Evolutionary conservation across 2,113 vertebrate species (phyloP).

Genomic region (Tyto alba): DNA sequence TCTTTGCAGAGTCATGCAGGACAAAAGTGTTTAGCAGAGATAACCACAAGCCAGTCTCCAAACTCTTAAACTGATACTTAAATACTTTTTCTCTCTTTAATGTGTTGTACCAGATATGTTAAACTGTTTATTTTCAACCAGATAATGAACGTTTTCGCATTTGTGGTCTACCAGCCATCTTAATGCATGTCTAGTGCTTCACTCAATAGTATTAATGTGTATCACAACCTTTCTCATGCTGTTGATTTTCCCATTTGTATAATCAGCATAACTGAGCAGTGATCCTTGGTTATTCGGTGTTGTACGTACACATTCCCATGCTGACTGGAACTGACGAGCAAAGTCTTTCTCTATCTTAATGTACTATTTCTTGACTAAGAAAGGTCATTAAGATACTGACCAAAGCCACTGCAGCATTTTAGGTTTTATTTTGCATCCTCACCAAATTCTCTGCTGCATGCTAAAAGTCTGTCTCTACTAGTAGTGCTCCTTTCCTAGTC

Average conservation of each 20-base stretch:
- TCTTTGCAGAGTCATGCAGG: conserved; percentile 53
- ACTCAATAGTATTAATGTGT: conserved; percentile 19
- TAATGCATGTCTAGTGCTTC: conserved; percentile 24
- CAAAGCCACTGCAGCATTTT: not conserved
- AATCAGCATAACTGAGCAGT: not conserved
- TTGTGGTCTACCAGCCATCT: conserved; percentile 47
- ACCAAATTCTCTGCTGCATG: not conserved
- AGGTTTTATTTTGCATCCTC: not conserved
- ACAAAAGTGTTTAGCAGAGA: conserved; percentile 37
- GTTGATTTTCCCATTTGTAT: not conserved
- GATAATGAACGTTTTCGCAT: conserved; percentile 31
- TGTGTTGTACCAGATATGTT: conserved; percentile 39
- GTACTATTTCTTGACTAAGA: not conserved
- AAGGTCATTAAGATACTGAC: not conserved
- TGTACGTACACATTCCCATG: not conserved
- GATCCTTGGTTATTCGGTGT: not conserved
- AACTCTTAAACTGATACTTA: conserved; percentile 41
- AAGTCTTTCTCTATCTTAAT: not conserved
- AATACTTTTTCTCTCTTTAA: conserved; percentile 41
- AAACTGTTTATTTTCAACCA: conserved; percentile 45
- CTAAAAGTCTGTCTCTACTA: not conserved
- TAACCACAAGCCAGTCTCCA: conserved; percentile 36
- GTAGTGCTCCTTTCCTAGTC: not conserved
- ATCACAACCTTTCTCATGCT: not conserved
- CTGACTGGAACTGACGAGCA: not conserved